phyloP scores from a whole-genome alignment of 1,140 invertebrate species.

The Microplitis mediator region DNA sequence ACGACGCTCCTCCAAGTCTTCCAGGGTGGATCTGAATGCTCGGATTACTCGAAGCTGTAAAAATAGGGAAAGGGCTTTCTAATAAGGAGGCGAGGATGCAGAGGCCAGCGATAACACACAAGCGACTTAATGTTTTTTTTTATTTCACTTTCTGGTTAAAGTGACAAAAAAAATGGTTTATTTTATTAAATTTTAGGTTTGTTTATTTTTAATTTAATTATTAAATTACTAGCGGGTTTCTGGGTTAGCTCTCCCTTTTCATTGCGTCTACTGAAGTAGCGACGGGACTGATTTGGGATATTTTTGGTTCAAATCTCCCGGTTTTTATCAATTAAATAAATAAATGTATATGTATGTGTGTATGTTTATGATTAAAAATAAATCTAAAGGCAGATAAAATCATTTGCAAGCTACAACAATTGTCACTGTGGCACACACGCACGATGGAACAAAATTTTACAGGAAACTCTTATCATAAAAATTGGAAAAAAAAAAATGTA shows the following conservation, averaged over 20 bases:
- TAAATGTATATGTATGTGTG: neutral
- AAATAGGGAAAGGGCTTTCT: slow-evolving; percentile 66
- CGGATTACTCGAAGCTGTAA: slow-evolving; percentile 99
- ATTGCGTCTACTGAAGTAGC: neutral
- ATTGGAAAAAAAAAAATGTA: too few species aligned
- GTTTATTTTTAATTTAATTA: neutral
- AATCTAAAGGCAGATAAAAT: slow-evolving; percentile 3
- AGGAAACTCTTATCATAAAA: too few species aligned
- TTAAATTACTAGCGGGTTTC: neutral
- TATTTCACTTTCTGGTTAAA: slow-evolving; percentile 28
- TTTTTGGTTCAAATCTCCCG: neutral
- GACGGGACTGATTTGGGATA: neutral
- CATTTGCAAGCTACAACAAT: slow-evolving; percentile 19
- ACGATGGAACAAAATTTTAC: neutral
- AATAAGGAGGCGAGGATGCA: slow-evolving; percentile 60
- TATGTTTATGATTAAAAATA: neutral
- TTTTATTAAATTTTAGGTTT: slow-evolving; percentile 11
- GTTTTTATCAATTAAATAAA: neutral
- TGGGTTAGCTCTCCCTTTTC: slow-evolving; percentile 12
- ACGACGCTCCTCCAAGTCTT: slow-evolving; percentile 98
- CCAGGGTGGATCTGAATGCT: slow-evolving; percentile 99
- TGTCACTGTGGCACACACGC: slow-evolving; percentile 23
- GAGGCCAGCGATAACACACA: slow-evolving; percentile 56
- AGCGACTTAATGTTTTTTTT: slow-evolving; percentile 48
- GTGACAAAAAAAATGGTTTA: neutral